Conservation (phyloP, 2,113 vertebrate species). For the Proteles cristata region DNA sequence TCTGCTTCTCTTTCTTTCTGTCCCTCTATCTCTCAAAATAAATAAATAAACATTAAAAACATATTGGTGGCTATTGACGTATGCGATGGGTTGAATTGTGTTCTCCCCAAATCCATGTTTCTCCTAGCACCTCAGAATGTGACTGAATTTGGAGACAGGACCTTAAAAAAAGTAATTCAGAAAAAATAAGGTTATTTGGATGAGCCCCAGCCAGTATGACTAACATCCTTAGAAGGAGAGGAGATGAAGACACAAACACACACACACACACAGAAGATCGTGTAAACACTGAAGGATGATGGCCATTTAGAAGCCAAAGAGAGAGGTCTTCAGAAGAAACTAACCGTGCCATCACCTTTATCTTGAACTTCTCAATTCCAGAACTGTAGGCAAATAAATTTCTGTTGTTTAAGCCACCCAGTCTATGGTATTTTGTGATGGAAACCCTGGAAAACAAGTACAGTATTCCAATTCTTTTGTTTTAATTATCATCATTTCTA, state of each 20-base stretch:
- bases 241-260: not conserved
- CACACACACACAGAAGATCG: not conserved
- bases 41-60: not conserved
- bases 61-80: not conserved
- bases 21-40: no score
- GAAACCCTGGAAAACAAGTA: not conserved
- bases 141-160: not conserved
- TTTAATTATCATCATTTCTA: not conserved
- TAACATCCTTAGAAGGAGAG: not conserved
- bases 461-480: not conserved
- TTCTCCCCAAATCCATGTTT: not conserved
- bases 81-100: not conserved
- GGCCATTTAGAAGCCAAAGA: not conserved
- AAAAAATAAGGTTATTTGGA: not conserved
- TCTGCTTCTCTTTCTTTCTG: no score
- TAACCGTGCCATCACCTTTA: not conserved
- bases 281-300: not conserved
- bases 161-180: not conserved
- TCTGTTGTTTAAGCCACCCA: not conserved
- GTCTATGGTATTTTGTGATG: not conserved
- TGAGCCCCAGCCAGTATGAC: not conserved
- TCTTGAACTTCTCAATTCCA: not conserved
- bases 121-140: not conserved
- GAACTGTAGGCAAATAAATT: not conserved
- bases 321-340: not conserved